Evolutionary conservation across 37 sponge, comb jelly and placozoan genomes (phyloP), one percentile per base, ranked within the genome.

Genomic region (Aplysina aerophoba): DNA sequence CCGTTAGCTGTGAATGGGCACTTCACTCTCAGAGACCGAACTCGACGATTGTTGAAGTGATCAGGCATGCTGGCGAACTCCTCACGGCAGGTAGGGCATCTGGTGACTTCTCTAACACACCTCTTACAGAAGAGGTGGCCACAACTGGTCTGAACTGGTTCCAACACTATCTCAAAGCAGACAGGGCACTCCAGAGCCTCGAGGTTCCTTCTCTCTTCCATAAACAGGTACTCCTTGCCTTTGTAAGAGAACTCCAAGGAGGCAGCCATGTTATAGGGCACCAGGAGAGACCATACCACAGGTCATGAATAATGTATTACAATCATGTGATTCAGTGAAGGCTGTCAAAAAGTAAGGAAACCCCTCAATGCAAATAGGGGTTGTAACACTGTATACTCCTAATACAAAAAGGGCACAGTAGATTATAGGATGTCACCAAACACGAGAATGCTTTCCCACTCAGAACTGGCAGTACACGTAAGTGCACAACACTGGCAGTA

Each of bases 101-200:
- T 53, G 78, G 54, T 1, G 12, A 44, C 50, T 3, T 54, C 24
- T 41, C 22, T 37, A n/a, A 75, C 44, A 41, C 78, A 75, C 37
- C 13, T 36, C 54, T 36, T 13, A 11, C 50, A 39, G 53, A 75
- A 75, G 6, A 75, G 14, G 54, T 75, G 78, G 22, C 78, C 78
- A 38, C 78, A 75, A 50, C 78, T 75, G 44, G 78, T 75, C 37
- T 53, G 54, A 75, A 75, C 78, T 53, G 78, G 78, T 25, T 75
- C 53, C 4, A 24, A 53, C 17, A 36, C 44, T 19, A 75, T 40
- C 2, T 75, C 78, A 17, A 40, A 44, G 39, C 78, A 75, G 4
- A 75, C 37, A 0, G 53, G 78, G 25, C 78, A 75, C 44, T 40
- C 53, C 22, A 75, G 54, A 75, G 31, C 78, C 11, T 75, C 50